Evolutionary conservation across 53 echinoderm and acorn worm species (phyloP).

Genomic region (Holothuria leucospilota): DNA sequence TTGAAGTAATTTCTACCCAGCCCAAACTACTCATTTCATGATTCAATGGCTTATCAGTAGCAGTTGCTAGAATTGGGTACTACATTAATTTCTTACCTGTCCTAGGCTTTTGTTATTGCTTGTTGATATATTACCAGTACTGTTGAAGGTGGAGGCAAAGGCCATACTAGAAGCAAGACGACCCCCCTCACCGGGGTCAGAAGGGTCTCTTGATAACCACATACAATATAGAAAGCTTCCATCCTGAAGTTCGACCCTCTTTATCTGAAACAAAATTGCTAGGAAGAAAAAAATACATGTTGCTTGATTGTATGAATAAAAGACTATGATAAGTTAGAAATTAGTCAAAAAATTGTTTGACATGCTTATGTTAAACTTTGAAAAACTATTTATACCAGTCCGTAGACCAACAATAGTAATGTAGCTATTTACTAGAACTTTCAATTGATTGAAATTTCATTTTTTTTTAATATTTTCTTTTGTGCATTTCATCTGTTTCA

Average conservation of each 20-base stretch:
- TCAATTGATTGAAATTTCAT: no score
- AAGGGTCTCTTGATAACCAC: slow-evolving; percentile 96
- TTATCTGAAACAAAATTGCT: slow-evolving; percentile 95
- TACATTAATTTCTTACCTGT: slow-evolving; percentile 64
- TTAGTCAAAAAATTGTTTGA: no score
- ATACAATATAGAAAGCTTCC: slow-evolving; percentile 80
- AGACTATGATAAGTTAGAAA: neutral
- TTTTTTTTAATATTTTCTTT: no score
- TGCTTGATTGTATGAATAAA: neutral
- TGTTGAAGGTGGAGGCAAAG: slow-evolving; percentile 86
- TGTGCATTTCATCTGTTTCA: no score
- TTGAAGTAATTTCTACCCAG: no score
- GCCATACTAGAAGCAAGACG: slow-evolving; percentile 77
- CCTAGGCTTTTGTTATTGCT: slow-evolving; percentile 74
- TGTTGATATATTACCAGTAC: slow-evolving; percentile 83
- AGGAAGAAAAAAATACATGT: neutral
- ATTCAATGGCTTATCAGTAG: no score
- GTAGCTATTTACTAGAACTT: no score
- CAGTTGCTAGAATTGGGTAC: no score
- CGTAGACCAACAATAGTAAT: no score
- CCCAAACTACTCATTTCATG: no score
- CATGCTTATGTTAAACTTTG: no score
- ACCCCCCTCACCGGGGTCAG: slow-evolving; percentile 89
- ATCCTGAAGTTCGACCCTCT: slow-evolving; percentile 76
- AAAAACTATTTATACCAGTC: no score